A percentile compares a stretch with the other conserved stretches of the same genome.
Evolutionary conservation across 2,888 invertebrate genomes (phyloP).

Genomic region (Augochlorella aurata): DNA sequence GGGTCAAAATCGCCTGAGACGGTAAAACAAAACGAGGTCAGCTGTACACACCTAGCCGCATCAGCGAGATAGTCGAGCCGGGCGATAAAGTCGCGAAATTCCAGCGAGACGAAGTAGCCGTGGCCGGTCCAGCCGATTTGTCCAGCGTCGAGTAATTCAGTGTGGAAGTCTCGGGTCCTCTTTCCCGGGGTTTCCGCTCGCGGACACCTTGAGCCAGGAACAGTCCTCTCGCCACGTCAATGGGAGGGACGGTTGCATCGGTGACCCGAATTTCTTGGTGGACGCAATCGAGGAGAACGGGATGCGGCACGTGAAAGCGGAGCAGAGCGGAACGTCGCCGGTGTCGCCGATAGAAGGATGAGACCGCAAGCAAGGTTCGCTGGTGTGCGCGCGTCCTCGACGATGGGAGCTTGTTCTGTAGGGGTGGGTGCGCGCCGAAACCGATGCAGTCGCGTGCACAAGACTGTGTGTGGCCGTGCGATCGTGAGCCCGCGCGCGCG

Average conservation of each 20-base stretch:
- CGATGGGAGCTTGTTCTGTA: conserved; percentile 27
- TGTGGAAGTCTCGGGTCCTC: not conserved
- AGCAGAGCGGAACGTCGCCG: conserved; percentile 23
- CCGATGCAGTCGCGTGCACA: not conserved
- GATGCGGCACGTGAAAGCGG: conserved; percentile 31
- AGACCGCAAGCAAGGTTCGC: conserved; percentile 49
- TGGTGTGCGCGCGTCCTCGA: conserved; percentile 39
- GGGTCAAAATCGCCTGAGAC: no score
- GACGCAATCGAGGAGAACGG: conserved; percentile 24
- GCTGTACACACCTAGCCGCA: no score
- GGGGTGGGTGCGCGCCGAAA: no score
- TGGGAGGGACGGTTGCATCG: conserved; percentile 25
- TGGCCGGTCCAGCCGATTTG: not conserved
- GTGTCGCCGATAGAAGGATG: conserved; percentile 49
- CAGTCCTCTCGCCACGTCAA: not conserved
- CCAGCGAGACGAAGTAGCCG: no score
- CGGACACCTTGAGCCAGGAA: conserved; percentile 18
- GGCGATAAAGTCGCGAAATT: not conserved
- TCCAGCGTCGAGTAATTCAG: not conserved
- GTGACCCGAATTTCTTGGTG: conserved; percentile 41
- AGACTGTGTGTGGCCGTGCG: not conserved
- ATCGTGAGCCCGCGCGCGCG: conserved; percentile 24
- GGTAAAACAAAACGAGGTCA: no score
- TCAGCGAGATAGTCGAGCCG: no score
- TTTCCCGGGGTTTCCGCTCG: not conserved